A percentile compares a stretch with the other conserved stretches of the same genome.
Conservation (phyloP, 2,113 vertebrate genomes). For the Willisornis vidua region DNA sequence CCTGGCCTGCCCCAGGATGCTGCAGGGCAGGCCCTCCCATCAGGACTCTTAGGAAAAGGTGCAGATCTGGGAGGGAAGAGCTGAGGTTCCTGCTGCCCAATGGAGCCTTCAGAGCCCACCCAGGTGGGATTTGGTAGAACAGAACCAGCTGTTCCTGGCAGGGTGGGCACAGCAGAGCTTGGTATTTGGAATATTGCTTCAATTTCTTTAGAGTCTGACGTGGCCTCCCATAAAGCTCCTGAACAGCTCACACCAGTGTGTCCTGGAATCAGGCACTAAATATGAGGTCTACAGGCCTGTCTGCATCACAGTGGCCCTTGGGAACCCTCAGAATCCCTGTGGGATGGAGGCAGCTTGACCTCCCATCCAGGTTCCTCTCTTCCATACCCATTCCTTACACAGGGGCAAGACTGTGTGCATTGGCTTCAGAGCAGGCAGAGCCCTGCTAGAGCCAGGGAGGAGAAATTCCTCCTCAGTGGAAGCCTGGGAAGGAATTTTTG, state of each 20-base stretch:
- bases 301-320: background rate
- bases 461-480: background rate
- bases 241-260: background rate
- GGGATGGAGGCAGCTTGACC: background rate
- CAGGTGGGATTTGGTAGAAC: background rate
- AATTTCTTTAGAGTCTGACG: background rate
- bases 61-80: background rate
- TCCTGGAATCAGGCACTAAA: background rate
- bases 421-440: background rate
- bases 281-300: background rate
- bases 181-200: background rate
- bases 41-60: background rate
- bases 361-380: accelerated
- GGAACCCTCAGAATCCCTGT: background rate
- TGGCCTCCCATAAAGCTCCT: background rate
- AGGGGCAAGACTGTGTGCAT: accelerated
- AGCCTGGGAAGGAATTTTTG: background rate
- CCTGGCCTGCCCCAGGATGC: background rate
- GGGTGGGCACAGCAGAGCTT: background rate
- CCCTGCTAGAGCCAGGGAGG: background rate
- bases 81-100: accelerated
- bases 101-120: background rate
- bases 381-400: background rate
- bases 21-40: background rate
- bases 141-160: background rate